Percentiles rank a stretch among this genome's conserved stretches.
Conservation (phyloP, 2,113 vertebrate genomes). For the Eretmochelys imbricata region DNA sequence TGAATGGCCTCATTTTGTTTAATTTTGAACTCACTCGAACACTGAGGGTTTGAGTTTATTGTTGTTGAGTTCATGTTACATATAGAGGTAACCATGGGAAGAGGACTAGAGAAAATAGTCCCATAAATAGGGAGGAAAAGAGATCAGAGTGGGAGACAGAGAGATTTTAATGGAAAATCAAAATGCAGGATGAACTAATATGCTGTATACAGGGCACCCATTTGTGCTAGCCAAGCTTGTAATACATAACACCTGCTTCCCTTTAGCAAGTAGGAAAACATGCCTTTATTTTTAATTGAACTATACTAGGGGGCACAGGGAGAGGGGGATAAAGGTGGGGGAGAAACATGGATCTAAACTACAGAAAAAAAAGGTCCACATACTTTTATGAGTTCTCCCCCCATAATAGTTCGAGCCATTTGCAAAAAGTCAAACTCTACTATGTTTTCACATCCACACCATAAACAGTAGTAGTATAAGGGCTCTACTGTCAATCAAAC, state of each 20-base stretch:
- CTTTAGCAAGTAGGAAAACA: constrained; percentile 56
- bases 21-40: neutral
- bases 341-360: constrained; percentile 31
- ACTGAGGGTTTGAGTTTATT: neutral
- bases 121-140: neutral
- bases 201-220: constrained; percentile 35
- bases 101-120: neutral
- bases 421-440: constrained; percentile 27
- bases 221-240: constrained; percentile 59
- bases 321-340: constrained; percentile 38
- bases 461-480: constrained; percentile 7
- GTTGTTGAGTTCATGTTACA: neutral
- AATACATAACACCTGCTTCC: constrained; percentile 46
- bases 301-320: constrained; percentile 48
- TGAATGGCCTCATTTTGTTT: neutral
- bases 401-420: neutral
- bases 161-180: constrained; percentile 9
- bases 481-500: too few species aligned
- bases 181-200: constrained; percentile 1
- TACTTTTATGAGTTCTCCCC: neutral
- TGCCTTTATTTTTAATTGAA: constrained; percentile 60
- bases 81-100: neutral
- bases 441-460: constrained; percentile 14
- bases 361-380: neutral
- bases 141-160: neutral